Evolutionary conservation across 2,797 vertebrate species (phyloP), one percentile per base, ranked within the genome.

Genomic region (Hydrolagus colliei): DNA sequence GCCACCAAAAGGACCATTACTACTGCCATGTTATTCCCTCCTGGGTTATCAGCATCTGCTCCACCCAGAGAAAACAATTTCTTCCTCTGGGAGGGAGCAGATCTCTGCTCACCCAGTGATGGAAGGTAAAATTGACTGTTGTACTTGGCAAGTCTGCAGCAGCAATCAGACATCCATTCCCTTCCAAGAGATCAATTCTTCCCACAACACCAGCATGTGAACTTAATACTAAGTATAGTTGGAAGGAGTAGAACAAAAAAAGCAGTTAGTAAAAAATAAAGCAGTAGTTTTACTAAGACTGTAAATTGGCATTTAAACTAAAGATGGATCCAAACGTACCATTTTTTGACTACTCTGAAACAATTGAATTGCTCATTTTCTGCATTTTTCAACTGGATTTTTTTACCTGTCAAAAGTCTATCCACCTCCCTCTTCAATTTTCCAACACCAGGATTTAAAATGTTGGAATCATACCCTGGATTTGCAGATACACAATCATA

Each of bases 81-180:
- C 63, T 80, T 65, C 63, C 65, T 65, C 27, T 27, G 27, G 14
- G 61, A 80, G 65, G 59, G 6, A 27, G 22, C 61, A 63, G 77
- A 63, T 79, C 77, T 79, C 77, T 77, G 52, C 41, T 14, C 77
- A 79, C 77, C 77, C 14, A 63, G 61, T n/a, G 32, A 61, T 79
- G 77, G 61, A 79, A 61, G 32, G 65, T 63, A 63, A 65, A 52
- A 80, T 80, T 80, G n/a, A 67, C 65, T 79, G n/a, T 80, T 80
- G 27, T 80, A 80, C 77, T 80, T 80, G 77, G 61, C 61, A 2
- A 22, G 62, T 0, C 13, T 65, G 22, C 77, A 63, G 8, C 63
- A 52, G 27, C 13, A 32, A 12, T 65, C 5, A 27, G 22, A 63
- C 20, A 22, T 27, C 63, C 9, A 63, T 13, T 63, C 61, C 20